Percentiles rank a stretch among this genome's conserved stretches.
Conservation (phyloP, 2,888 invertebrate genomes). For the Agrochola lota region DNA sequence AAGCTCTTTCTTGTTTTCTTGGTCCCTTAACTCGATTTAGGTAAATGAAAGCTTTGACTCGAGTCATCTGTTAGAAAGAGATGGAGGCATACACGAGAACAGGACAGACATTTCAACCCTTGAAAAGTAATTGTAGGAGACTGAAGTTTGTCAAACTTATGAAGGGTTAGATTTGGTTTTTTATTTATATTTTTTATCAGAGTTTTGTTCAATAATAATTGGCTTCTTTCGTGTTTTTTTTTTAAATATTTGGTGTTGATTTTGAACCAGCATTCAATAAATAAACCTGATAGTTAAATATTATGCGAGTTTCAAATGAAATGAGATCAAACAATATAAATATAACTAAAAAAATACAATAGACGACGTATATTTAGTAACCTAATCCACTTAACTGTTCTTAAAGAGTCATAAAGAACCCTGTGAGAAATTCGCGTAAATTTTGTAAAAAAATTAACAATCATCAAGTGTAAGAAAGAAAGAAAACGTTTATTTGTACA, state of each 20-base stretch:
- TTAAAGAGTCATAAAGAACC: too few relatives aligned
- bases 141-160: slow-evolving; percentile 66
- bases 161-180: slow-evolving; percentile 56
- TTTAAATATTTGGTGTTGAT: slow-evolving; percentile 8
- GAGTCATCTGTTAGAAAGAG: slow-evolving; percentile 73
- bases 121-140: slow-evolving; percentile 69
- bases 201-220: slow-evolving; percentile 2
- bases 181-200: slow-evolving; percentile 23
- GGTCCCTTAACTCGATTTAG: slow-evolving; percentile 84
- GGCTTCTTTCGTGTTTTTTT: slow-evolving; percentile 23
- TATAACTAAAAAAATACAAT: too few relatives aligned
- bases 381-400: too few relatives aligned
- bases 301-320: slow-evolving; percentile 4
- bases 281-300: slow-evolving; percentile 14
- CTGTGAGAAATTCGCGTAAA: too few relatives aligned
- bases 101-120: slow-evolving; percentile 41
- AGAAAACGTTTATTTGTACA: too few relatives aligned
- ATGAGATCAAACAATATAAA: neutral
- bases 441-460: too few relatives aligned
- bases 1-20: slow-evolving; percentile 84
- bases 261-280: slow-evolving; percentile 18
- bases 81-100: slow-evolving; percentile 33
- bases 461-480: too few relatives aligned
- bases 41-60: slow-evolving; percentile 80
- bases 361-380: too few relatives aligned